These are phyloP conservation scores for Ailuropoda melanoleuca DNA, from an alignment of 2,113 vertebrate species.

Conservation along the genomic window DNA sequence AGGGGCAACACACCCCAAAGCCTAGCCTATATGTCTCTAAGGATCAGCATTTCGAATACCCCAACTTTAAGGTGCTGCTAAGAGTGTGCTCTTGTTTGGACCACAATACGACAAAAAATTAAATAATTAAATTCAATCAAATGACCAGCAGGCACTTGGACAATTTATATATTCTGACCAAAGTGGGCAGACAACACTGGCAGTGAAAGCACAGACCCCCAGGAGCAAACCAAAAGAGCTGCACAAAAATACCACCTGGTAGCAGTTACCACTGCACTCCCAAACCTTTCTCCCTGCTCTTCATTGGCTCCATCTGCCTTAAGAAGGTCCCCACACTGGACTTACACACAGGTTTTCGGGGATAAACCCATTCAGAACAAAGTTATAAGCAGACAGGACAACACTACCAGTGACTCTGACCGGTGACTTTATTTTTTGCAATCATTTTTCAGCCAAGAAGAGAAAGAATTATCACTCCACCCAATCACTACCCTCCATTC, in stretches of 20 bases:
- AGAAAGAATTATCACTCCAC: constrained; percentile 39
- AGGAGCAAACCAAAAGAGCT: background rate
- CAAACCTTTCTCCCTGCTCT: background rate
- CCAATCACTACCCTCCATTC: constrained; percentile 53
- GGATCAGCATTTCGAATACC: constrained; percentile 24
- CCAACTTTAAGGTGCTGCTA: background rate
- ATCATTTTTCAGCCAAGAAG: constrained; percentile 44
- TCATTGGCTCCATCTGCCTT: background rate
- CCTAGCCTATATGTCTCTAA: background rate
- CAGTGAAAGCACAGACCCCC: background rate
- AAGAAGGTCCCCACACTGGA: background rate
- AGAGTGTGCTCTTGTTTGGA: background rate
- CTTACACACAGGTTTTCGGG: background rate
- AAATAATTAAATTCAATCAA: constrained; percentile 38
- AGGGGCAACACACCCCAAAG: background rate
- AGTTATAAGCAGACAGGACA: background rate
- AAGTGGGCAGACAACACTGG: background rate
- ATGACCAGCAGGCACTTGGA: background rate
- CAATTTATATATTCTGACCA: background rate
- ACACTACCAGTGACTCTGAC: background rate
- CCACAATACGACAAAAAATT: background rate
- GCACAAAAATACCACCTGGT: background rate
- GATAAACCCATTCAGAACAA: constrained; percentile 35
- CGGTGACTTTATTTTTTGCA: constrained; percentile 54
- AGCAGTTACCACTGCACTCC: background rate